Evolutionary conservation across 1,140 invertebrate genomes (phyloP).

Genomic region (Elymnias hypermnestra): DNA sequence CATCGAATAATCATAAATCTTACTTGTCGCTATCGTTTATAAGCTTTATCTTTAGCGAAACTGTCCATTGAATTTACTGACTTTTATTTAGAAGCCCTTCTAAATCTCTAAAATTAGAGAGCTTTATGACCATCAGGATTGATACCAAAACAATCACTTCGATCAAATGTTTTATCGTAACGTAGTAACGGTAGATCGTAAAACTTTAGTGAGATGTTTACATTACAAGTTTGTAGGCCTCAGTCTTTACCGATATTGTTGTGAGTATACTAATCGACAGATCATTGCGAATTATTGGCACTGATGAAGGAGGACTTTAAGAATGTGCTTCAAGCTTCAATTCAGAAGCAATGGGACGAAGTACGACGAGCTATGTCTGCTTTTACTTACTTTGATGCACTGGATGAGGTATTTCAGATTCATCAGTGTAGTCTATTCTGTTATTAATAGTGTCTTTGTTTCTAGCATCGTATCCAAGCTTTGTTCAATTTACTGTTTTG

Average conservation of each 20-base stretch:
- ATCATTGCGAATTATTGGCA: slow-evolving; percentile 73
- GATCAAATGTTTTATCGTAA: slow-evolving; percentile 12
- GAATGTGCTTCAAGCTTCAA: slow-evolving; percentile 73
- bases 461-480: too few relatives aligned
- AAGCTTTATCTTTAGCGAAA: too few relatives aligned
- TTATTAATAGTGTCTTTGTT: too few relatives aligned
- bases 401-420: slow-evolving; percentile 60
- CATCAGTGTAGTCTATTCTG: too few relatives aligned
- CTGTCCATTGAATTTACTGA: too few relatives aligned
- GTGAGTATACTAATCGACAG: slow-evolving; percentile 39
- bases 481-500: too few relatives aligned
- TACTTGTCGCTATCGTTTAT: too few relatives aligned
- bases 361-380: slow-evolving; percentile 76
- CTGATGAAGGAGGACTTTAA: slow-evolving; percentile 77
- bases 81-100: too few relatives aligned
- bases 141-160: too few relatives aligned
- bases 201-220: slow-evolving; percentile 14
- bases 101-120: too few relatives aligned
- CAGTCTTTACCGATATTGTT: neutral
- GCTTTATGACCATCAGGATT: too few relatives aligned
- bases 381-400: slow-evolving; percentile 80
- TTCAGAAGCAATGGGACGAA: slow-evolving; percentile 78
- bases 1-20: too few relatives aligned
- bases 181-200: slow-evolving; percentile 18
- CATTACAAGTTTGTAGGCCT: neutral